phyloP scores from a whole-genome alignment of 1,140 invertebrate species.

The Dendrolimus punctatus region DNA sequence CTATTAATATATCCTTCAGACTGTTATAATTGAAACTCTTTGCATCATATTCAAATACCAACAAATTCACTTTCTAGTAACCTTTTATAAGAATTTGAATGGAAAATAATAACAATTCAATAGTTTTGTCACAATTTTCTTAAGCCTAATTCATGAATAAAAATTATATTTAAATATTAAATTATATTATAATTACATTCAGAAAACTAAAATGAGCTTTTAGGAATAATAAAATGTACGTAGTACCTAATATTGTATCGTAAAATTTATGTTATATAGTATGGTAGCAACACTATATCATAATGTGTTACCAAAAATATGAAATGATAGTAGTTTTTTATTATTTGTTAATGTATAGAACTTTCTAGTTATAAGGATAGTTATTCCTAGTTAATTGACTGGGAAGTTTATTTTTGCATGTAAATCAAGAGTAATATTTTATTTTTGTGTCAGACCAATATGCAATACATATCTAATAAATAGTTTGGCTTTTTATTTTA shows the following conservation, averaged over 20 bases:
- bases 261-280: constrained; percentile 12
- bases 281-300: constrained; percentile 37
- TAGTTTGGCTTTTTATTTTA: constrained; percentile 3
- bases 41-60: no score
- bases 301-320: constrained; percentile 65
- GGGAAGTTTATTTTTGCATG: constrained; percentile 67
- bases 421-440: constrained; percentile 56
- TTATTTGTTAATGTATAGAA: constrained; percentile 60
- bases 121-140: no score
- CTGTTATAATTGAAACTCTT: no score
- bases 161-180: constrained; percentile 3
- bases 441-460: constrained; percentile 67
- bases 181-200: constrained; percentile 2
- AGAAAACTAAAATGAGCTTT: constrained; percentile 19
- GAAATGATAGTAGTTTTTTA: constrained; percentile 45
- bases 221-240: constrained; percentile 11
- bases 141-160: background rate
- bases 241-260: constrained; percentile 16
- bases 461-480: constrained; percentile 57
- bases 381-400: constrained; percentile 46
- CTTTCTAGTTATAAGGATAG: constrained; percentile 57
- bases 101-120: no score
- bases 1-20: no score
- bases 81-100: no score
- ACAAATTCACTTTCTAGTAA: no score